Evolutionary conservation across 1,140 invertebrate species (phyloP), one percentile per base, ranked within the genome.

Genomic region (Hirudo medicinalis): DNA sequence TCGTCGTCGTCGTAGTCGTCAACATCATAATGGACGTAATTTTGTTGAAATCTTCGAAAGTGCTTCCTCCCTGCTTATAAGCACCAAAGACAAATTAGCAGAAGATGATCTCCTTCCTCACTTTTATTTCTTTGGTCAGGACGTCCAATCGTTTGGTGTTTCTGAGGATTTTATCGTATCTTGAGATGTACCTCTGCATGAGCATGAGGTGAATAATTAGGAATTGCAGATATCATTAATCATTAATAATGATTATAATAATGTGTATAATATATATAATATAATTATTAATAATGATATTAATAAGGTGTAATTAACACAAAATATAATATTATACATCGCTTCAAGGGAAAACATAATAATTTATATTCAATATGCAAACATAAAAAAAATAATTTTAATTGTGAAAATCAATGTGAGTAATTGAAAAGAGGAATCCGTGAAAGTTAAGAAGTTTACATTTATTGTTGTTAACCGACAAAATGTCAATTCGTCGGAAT

Each of bases 71-170:
- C 15, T 49, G 43, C 43, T n/a, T n/a, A 49, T 9, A 49, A 49
- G 43, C 43, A 49, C 11, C 43, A 49, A 49, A 5, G 13, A 49
- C 15, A 49, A 49, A 49, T 13, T 8, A 49, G 43, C 4, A 1
- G 43, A 15, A 5, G 15, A 63, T 63, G 8, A 63, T 63, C 57
- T 3, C 17, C 57, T 20, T 19, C 11, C 79, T 83, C 77, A 89
- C 87, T 83, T 89, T 90, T 68, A 91, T 83, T 81, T 91, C 89
- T 79, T 89, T 89, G 36, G 90, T 78, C n/a, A 91, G 85, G n/a
- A 90, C 86, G 77, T 91, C 89, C 72, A 87, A 87, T 75, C 88
- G 82, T 71, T 86, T 84, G 55, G 86, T 86, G 75, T 85, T 85
- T 54, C 86, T 86, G 72, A 91, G 82, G 69, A 89, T 81, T 76